Base-by-base conservation (phyloP, 2,113 vertebrate genomes). In the Pelusios castaneus region DNA sequence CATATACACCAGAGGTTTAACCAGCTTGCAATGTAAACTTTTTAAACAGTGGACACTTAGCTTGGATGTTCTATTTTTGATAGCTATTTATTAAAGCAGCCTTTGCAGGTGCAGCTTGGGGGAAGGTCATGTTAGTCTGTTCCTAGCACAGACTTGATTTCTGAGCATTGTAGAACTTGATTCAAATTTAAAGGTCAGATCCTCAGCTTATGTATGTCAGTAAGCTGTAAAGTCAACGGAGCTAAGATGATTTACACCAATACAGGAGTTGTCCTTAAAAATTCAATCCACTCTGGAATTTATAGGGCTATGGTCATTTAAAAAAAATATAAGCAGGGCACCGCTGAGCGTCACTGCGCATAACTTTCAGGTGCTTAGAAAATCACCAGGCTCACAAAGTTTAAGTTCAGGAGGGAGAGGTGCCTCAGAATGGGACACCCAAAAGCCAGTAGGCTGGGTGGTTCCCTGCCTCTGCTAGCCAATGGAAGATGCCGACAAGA, bases 281-380 rank as follows among this genome's bases (percentile, higher is more conserved):
- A 10, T 80, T 51, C 43, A 56, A 10, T 29, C 19, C 83, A 16
- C 58, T 76, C 3, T 76, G 45, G 92, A 95, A 89, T 52, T 38
- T 0, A 1, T 11, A 67, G 3, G 2, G 1, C 8, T 85, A 10
- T 38, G 22, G n/a, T 38, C 19, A 22, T 70, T 47, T 47, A 47
- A n/a, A 22, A 38, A 34, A 19, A 70, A 19, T n/a, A 10, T n/a
- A 67, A 34, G 9, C 19, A 38, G 63, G 63, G 19, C 19, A 9
- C 2, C 38, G 63, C 63, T 38, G 63, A 22, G 63, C 19, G 10
- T 70, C 63, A 38, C 63, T 17, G 38, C n/a, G n/a, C 34, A 10
- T 8, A 38, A 38, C 63, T 22, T 70, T n/a, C 19, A 67, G 34
- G 17, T 38, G 16, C 63, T 8, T 16, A 67, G 63, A 67, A 67